Conservation (phyloP, 2,113 vertebrate species). For the Entelurus aequoreus region DNA sequence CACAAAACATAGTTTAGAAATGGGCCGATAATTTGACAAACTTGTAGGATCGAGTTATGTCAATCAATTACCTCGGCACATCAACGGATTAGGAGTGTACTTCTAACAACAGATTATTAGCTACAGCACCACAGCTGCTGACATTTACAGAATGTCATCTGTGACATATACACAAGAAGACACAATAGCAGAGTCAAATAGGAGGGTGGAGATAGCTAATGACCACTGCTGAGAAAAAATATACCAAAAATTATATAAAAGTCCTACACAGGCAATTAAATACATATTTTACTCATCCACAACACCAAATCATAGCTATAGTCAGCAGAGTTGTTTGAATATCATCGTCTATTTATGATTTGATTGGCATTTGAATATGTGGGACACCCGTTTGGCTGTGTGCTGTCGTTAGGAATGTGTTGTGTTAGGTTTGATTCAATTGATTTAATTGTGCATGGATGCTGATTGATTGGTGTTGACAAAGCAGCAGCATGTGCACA, state of each 20-base stretch:
- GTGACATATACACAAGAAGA: conserved; percentile 36
- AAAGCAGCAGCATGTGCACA: background rate
- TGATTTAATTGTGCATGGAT: background rate
- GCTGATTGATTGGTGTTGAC: background rate
- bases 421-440: background rate
- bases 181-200: conserved; percentile 29
- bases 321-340: no score
- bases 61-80: background rate
- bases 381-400: no score
- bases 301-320: no score
- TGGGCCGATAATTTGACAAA: no score
- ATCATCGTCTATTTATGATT: background rate
- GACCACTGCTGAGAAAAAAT: conserved; percentile 8
- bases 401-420: background rate
- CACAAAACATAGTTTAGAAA: no score
- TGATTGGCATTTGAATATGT: background rate
- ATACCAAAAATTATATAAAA: conserved; percentile 4
- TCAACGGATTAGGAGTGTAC: conserved; percentile 24
- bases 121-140: conserved; percentile 43
- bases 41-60: no score
- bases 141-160: conserved; percentile 53
- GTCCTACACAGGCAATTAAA: background rate
- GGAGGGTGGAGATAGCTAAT: conserved; percentile 12
- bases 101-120: conserved; percentile 53
- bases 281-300: no score